A percentile compares a stretch with the other conserved stretches of the same genome.
phyloP scores from a whole-genome alignment of 2,113 vertebrate species.

The Lepus americanus region DNA sequence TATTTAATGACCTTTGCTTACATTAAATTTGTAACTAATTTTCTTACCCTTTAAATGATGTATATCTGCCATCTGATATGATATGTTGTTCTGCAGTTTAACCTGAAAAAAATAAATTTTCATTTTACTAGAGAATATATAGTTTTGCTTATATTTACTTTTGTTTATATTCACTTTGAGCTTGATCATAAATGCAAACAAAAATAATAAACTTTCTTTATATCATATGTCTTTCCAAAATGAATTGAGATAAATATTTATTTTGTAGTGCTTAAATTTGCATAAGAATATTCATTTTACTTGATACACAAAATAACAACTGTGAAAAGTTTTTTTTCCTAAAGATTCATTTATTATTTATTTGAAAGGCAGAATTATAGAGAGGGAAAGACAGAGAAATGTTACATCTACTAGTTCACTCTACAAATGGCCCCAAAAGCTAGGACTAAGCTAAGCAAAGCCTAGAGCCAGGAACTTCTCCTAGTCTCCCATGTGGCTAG shows the following conservation, averaged over 20 bases:
- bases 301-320: constrained; percentile 18
- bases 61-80: constrained; percentile 93
- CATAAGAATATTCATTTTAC: constrained; percentile 38
- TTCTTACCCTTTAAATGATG: constrained; percentile 94
- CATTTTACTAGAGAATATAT: constrained; percentile 72
- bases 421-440: too few relatives aligned
- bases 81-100: constrained; percentile 94
- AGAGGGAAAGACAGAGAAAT: too few relatives aligned
- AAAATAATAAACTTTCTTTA: constrained; percentile 33
- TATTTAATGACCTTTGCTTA: constrained; percentile 22
- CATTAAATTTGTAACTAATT: neutral
- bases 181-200: constrained; percentile 58
- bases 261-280: constrained; percentile 53
- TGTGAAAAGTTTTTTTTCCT: constrained; percentile 6
- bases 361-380: too few relatives aligned
- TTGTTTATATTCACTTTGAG: constrained; percentile 46
- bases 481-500: too few relatives aligned
- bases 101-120: constrained; percentile 88
- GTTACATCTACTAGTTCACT: too few relatives aligned
- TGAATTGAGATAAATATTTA: constrained; percentile 47
- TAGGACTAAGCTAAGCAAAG: too few relatives aligned
- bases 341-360: too few relatives aligned
- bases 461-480: too few relatives aligned
- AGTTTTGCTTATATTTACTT: constrained; percentile 61
- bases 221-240: constrained; percentile 3